Conservation (phyloP, 1,140 invertebrate species). For the Drosophila paulistorum region DNA sequence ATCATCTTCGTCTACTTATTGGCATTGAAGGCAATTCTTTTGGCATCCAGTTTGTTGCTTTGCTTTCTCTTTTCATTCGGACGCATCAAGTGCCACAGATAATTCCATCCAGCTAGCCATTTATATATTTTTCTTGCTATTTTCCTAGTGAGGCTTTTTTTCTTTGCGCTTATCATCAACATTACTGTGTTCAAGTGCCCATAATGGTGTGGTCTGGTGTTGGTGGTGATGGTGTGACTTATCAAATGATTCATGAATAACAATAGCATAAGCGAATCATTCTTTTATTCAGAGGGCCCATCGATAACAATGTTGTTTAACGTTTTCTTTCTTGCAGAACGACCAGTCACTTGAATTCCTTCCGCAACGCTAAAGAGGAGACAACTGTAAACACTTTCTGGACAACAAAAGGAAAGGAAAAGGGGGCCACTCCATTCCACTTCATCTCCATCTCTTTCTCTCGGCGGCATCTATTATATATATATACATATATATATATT, state of each 20-base stretch:
- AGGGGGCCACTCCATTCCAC: neutral
- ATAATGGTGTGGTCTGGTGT: neutral
- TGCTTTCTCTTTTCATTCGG: constrained; percentile 17
- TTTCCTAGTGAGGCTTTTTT: neutral
- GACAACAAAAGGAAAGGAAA: neutral
- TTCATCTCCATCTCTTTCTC: constrained; percentile 5
- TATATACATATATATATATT: no score
- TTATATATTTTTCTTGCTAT: neutral
- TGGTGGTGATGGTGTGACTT: constrained; percentile 2
- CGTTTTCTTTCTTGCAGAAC: no score
- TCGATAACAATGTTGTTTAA: no score
- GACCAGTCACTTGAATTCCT: no score
- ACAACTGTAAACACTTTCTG: neutral
- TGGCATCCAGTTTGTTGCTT: constrained; percentile 17
- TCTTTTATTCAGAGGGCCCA: neutral
- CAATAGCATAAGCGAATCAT: neutral
- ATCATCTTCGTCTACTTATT: constrained; percentile 1
- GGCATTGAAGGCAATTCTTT: constrained; percentile 6
- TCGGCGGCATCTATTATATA: neutral
- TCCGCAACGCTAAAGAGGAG: neutral
- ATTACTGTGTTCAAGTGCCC: neutral
- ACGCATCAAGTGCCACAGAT: constrained; percentile 13
- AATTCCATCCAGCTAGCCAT: neutral
- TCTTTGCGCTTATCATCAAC: no score
- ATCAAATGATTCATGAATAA: constrained; percentile 21